These are phyloP conservation scores for Diphyllodes magnificus DNA, from an alignment of 2,113 vertebrate genomes.

Conservation along the genomic window DNA sequence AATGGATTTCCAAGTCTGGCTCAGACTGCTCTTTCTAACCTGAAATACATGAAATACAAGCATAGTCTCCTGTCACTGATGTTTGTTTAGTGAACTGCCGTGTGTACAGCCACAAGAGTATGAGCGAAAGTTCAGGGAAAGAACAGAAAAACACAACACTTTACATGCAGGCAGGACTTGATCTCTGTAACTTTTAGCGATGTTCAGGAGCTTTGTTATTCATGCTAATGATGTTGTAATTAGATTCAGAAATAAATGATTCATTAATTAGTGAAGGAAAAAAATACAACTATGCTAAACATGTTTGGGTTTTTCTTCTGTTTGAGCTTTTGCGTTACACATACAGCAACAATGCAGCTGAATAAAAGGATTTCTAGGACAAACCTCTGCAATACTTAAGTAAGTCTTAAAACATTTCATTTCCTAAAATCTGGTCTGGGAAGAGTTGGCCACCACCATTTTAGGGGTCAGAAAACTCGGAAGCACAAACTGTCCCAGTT, in stretches of 20 bases:
- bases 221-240: background rate
- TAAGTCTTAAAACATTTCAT: background rate
- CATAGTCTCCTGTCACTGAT: background rate
- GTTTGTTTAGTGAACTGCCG: background rate
- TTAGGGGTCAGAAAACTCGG: background rate
- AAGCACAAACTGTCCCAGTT: background rate
- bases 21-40: constrained; percentile 9
- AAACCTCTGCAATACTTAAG: background rate
- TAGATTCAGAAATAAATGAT: background rate
- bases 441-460: background rate
- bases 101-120: background rate
- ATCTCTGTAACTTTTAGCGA: background rate
- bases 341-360: background rate
- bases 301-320: accelerated
- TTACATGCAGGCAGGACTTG: background rate
- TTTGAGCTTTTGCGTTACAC: background rate
- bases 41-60: background rate
- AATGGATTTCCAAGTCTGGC: constrained; percentile 7
- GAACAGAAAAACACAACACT: background rate
- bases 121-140: background rate
- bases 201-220: background rate
- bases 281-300: background rate
- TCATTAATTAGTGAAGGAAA: background rate
- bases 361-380: background rate
- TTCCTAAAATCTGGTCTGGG: background rate